A percentile compares a stretch with the other conserved stretches of the same genome.
Evolutionary conservation across 2,888 invertebrate genomes (phyloP).

Genomic region (Lysandra coridon): DNA sequence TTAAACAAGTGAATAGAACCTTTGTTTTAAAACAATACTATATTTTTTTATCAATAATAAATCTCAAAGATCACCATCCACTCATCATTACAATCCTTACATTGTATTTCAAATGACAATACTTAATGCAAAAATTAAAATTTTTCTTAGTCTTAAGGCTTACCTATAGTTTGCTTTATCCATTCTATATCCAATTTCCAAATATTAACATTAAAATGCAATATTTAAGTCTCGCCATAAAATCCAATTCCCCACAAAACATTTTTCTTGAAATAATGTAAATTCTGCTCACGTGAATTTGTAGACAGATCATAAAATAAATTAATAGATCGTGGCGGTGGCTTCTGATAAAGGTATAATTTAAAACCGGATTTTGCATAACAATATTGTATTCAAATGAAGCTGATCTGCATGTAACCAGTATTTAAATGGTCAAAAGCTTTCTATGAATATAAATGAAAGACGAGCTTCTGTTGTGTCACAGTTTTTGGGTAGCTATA

Average conservation of each 20-base stretch:
- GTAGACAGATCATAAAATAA: neutral
- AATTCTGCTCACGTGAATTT: neutral
- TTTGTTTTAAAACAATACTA: too few species aligned
- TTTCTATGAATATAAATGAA: slow-evolving; percentile 23
- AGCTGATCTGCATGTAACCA: slow-evolving; percentile 30
- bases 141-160: too few species aligned
- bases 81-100: too few species aligned
- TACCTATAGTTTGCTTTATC: neutral
- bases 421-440: slow-evolving; percentile 25
- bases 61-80: too few species aligned
- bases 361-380: slow-evolving; percentile 27
- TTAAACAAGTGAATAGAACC: too few species aligned
- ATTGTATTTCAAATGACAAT: too few species aligned
- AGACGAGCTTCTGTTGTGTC: neutral
- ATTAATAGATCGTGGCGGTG: neutral
- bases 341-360: neutral
- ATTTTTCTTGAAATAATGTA: neutral
- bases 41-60: too few species aligned
- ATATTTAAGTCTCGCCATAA: neutral
- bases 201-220: neutral
- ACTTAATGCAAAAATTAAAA: too few species aligned
- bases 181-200: too few species aligned
- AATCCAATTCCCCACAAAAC: neutral
- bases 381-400: slow-evolving; percentile 31
- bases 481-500: neutral